Conservation (phyloP, 2,113 vertebrate genomes). For the Sapayoa aenigma region DNA sequence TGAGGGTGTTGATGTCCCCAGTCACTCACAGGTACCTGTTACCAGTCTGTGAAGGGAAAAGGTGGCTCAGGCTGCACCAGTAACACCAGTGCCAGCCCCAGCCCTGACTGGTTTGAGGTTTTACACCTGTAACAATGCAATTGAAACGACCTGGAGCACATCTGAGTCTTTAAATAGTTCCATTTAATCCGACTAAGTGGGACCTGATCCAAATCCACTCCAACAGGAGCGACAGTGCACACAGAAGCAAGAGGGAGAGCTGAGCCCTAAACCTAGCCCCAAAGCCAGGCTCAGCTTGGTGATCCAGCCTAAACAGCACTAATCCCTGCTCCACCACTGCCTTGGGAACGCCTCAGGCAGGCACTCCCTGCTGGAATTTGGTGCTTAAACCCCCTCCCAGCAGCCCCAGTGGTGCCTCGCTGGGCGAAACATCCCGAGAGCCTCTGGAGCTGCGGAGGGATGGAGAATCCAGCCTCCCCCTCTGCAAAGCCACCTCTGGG, state of each 20-base stretch:
- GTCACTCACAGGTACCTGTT: background rate
- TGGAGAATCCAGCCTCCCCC: background rate
- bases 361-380: background rate
- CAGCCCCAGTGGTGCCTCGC: fast-evolving
- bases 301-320: background rate
- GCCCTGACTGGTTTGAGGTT: background rate
- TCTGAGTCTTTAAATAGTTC: background rate
- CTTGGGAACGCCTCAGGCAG: background rate
- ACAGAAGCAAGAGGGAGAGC: background rate
- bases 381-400: background rate
- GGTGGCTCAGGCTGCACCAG: background rate
- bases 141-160: background rate
- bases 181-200: conserved; percentile 52
- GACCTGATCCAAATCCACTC: background rate
- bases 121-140: fast-evolving
- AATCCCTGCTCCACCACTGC: background rate
- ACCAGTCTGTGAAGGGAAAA: background rate
- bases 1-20: background rate
- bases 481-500: background rate
- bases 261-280: background rate
- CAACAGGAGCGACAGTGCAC: conserved; percentile 3
- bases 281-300: background rate
- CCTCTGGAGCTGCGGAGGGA: background rate
- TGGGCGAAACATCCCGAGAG: background rate
- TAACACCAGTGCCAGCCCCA: background rate